These are phyloP conservation scores for Adelosebastes latens DNA, from an alignment of 2,797 vertebrate genomes.

Conservation along the genomic window DNA sequence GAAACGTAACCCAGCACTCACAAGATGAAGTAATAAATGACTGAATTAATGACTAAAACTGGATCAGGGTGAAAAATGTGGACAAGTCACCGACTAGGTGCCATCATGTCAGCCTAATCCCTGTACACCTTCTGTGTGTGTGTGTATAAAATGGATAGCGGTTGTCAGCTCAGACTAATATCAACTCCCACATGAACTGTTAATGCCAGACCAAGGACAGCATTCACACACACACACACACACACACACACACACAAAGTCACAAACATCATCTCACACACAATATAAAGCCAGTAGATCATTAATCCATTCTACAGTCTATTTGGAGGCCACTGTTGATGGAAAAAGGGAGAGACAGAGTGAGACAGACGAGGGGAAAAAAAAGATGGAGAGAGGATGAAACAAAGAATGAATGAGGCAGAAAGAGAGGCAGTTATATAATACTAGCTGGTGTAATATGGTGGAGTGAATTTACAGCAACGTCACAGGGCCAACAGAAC, in stretches of 20 bases:
- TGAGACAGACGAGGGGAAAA: not conserved
- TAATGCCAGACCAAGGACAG: slow-evolving; percentile 58
- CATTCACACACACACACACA: slow-evolving; percentile 34
- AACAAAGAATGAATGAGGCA: slow-evolving; percentile 23
- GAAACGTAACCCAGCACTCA: not conserved
- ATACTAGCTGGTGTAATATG: slow-evolving; percentile 2
- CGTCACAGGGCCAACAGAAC: not conserved
- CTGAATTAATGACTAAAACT: slow-evolving; percentile 22
- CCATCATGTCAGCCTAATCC: slow-evolving; percentile 29
- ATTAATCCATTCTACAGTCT: slow-evolving; percentile 60
- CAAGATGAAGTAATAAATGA: not conserved
- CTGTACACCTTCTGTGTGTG: not conserved
- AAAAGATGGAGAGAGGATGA: slow-evolving; percentile 18
- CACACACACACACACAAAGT: slow-evolving; percentile 40
- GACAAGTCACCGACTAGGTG: not conserved
- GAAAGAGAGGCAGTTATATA: slow-evolving; percentile 13
- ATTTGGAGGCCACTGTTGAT: slow-evolving; percentile 44
- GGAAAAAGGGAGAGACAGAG: slow-evolving; percentile 29
- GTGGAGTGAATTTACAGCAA: slow-evolving; percentile 13
- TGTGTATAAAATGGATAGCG: slow-evolving; percentile 39
- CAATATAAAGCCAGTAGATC: slow-evolving; percentile 53
- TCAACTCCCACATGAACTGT: slow-evolving; percentile 63
- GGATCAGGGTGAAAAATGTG: slow-evolving; percentile 16
- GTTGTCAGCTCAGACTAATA: slow-evolving; percentile 65
- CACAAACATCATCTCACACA: slow-evolving; percentile 34